Evolutionary conservation across 1,140 invertebrate species (phyloP), one percentile per base, ranked within the genome.

Genomic region (Caenorhabditis tropicalis): DNA sequence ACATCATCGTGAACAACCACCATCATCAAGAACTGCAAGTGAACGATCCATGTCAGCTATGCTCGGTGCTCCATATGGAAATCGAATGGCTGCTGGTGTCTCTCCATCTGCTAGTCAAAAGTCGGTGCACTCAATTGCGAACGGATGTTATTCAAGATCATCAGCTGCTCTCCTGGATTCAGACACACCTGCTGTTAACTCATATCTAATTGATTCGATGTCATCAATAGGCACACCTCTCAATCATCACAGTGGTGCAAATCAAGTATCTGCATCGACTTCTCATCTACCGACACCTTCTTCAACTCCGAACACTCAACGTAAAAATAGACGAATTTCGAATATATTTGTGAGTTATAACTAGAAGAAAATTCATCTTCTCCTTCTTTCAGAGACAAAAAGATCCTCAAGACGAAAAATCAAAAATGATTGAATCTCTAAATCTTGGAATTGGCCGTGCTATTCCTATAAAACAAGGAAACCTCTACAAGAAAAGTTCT

Each of bases 381-480:
- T 31, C 0, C 29, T 24, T 9, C 9, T 81, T 81, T 33, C 53
- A 82, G 86, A 65, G 65, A 24, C 56, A 81, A 43, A 53, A 80
- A 21, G 84, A 87, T 36, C 56, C 86, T 21, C 65, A 87, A 7
- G 39, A 85, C 16, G 56, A 79, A 27, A 85, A 65, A 29, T 43
- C 56, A 4, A 86, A 87, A 49, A 81, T 79, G 27, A 86, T 82
- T 16, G 74, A 82, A 27, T 70, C 85, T 29, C 21, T 79, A 33
- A 85, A 80, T 87, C 84, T 98, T 88, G 97, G 97, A 19, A 96
- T 95, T 89, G 97, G 97, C 0, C 93, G 97, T 82, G 95, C 95
- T 58, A 99, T 99, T 91, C 98, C 98, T 5, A 92, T 98, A 29
- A 98, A 98, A 92, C 96, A 98, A 91, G 97, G 97, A 27, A 96